Evolutionary conservation across 2,888 invertebrate genomes (phyloP).

Genomic region (Tenthredo distinguenda): DNA sequence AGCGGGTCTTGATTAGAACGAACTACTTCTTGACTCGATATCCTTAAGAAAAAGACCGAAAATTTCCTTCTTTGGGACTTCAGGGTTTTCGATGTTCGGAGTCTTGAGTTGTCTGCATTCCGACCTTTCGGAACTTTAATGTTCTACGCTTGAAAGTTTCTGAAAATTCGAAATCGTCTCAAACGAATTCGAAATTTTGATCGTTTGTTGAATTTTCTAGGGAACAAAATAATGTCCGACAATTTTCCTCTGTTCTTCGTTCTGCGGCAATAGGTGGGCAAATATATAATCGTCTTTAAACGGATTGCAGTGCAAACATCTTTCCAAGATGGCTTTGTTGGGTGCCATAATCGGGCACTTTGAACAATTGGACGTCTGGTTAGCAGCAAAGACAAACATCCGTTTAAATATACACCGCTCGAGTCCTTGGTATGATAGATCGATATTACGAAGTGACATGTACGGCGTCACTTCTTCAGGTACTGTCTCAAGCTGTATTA

Average conservation of each 20-base stretch:
- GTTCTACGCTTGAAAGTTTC: too few relatives aligned
- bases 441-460: constrained; percentile 27
- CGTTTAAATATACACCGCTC: constrained; percentile 12
- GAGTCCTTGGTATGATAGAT: constrained; percentile 9
- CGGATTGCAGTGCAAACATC: constrained; percentile 18
- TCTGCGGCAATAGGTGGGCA: background rate
- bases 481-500: background rate
- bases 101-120: too few relatives aligned
- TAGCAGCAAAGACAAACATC: constrained; percentile 36
- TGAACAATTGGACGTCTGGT: constrained; percentile 36
- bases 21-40: too few relatives aligned
- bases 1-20: too few relatives aligned
- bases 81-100: too few relatives aligned
- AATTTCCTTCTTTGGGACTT: too few relatives aligned
- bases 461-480: background rate
- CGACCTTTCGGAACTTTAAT: too few relatives aligned
- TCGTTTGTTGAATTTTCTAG: background rate
- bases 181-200: too few relatives aligned
- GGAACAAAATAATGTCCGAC: background rate
- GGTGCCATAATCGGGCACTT: constrained; percentile 29
- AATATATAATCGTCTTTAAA: constrained; percentile 24
- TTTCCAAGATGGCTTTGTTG: constrained; percentile 12
- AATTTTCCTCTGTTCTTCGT: background rate
- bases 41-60: too few relatives aligned
- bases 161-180: too few relatives aligned